Base-by-base conservation (phyloP, 2,113 vertebrate genomes). In the Nothocercus julius region DNA sequence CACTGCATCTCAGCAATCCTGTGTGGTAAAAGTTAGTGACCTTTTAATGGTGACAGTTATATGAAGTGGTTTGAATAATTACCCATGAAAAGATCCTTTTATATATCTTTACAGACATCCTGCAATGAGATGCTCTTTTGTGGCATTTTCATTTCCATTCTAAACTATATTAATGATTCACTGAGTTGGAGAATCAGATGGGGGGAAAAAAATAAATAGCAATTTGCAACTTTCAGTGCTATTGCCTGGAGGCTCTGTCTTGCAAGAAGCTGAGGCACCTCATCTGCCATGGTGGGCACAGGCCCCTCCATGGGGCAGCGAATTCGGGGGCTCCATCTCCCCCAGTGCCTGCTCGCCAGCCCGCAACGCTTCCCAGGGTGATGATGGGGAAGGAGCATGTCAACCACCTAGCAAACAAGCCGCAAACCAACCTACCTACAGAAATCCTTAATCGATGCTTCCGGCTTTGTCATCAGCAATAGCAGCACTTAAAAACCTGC, bases 21-120 rank as follows among this genome's bases (percentile, higher is more conserved):
- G 13, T 61, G 63, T 87, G 87, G 95, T 94, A 89, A 89, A 94
- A 95, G 84, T 83, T 96, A 95, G 72, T 97, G 95, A 97, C 96
- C 95, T 97, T 97, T 97, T 97, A 96, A 96, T 82, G 44, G 79
- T 96, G 96, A 97, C 95, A 97, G 94, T 89, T 96, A 94, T 94
- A 96, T 90, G 92, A 96, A 95, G 76, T 95, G 47, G 69, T 91
- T 58, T 95, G 90, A 96, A 96, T 96, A 97, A 97, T 96, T 98
- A 97, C 63, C 90, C 82, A 53, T 74, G 91, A 95, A 97, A 96
- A 93, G 73, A 83, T 95, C 79, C 49, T 96, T 90, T 95, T 95
- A 96, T 97, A 88, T 92, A 85, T 96, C 92, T 92, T 94, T 96
- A 96, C 93, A 92, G 94, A 89, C 95, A 97, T 81, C 86, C 96